Evolutionary conservation across 2,888 invertebrate species (phyloP).

Genomic region (Caenorhabditis sulstoni): DNA sequence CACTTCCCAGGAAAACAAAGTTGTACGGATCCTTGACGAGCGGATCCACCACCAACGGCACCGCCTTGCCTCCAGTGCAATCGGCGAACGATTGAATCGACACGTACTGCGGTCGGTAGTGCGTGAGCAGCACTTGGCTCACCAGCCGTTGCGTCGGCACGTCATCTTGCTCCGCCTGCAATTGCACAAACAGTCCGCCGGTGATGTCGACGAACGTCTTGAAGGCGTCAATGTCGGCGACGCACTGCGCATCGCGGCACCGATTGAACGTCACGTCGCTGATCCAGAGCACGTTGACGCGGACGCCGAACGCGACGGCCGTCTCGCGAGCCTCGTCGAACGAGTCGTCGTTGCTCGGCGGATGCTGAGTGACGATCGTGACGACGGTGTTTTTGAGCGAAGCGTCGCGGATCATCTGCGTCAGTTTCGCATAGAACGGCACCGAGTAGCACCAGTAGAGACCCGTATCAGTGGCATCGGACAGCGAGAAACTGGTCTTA

Average conservation of each 20-base stretch:
- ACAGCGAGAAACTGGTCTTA: not conserved
- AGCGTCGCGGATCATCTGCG: constrained; percentile 13
- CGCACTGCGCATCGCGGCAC: not conserved
- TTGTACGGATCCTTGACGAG: constrained; percentile 20
- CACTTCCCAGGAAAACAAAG: constrained; percentile 41
- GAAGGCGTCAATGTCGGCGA: not conserved
- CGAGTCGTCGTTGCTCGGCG: constrained; percentile 3
- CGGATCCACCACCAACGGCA: constrained; percentile 31
- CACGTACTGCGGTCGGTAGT: constrained; percentile 36
- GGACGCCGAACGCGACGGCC: constrained; percentile 35
- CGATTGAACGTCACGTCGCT: constrained; percentile 26
- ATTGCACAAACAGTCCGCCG: constrained; percentile 47
- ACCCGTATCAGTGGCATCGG: constrained; percentile 17
- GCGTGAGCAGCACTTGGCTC: constrained; percentile 22
- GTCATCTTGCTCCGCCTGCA: constrained; percentile 25
- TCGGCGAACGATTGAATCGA: constrained; percentile 37
- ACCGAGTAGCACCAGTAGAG: constrained; percentile 49
- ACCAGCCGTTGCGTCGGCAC: constrained; percentile 7
- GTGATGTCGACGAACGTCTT: constrained; percentile 38
- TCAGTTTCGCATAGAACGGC: constrained; percentile 12
- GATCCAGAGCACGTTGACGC: constrained; percentile 43
- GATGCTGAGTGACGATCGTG: constrained; percentile 51
- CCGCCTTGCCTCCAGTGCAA: not conserved
- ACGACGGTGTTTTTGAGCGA: constrained; percentile 34
- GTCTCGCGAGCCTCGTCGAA: constrained; percentile 23